These are phyloP conservation scores for Leptinotarsa defecta DNA, from an alignment of 1,140 invertebrate species.

Conservation along the genomic window DNA sequence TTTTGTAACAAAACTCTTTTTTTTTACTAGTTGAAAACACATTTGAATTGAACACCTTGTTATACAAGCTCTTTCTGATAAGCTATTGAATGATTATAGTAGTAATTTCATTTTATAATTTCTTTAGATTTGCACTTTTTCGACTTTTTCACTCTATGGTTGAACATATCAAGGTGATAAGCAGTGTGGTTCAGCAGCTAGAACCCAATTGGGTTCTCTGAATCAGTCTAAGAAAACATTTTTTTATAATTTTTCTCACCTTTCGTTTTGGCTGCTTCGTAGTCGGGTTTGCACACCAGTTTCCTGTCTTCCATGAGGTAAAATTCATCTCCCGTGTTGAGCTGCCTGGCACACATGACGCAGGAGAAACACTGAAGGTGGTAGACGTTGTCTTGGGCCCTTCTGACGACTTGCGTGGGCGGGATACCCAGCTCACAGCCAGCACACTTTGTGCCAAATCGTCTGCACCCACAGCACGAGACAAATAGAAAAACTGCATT, in stretches of 20 bases:
- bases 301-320: constrained; percentile 98
- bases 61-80: no score
- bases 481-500: constrained; percentile 58
- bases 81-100: no score
- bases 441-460: constrained; percentile 96
- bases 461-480: constrained; percentile 77
- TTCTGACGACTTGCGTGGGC: constrained; percentile 92
- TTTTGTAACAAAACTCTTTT: no score
- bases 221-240: no score
- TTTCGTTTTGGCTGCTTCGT: constrained; percentile 92
- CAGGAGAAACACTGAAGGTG: constrained; percentile 97
- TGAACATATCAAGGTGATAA: no score
- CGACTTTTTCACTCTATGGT: no score
- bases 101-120: no score
- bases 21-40: no score
- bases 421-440: constrained; percentile 96
- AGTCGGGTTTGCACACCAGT: constrained; percentile 96
- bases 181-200: no score
- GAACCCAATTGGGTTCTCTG: not conserved
- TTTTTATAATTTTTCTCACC: constrained; percentile 60
- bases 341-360: constrained; percentile 89
- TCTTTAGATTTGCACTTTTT: no score
- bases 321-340: constrained; percentile 97
- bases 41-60: no score
- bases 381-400: constrained; percentile 94